These are phyloP conservation scores for Drosophila recens DNA, from an alignment of 2,888 invertebrate species.

Conservation along the genomic window DNA sequence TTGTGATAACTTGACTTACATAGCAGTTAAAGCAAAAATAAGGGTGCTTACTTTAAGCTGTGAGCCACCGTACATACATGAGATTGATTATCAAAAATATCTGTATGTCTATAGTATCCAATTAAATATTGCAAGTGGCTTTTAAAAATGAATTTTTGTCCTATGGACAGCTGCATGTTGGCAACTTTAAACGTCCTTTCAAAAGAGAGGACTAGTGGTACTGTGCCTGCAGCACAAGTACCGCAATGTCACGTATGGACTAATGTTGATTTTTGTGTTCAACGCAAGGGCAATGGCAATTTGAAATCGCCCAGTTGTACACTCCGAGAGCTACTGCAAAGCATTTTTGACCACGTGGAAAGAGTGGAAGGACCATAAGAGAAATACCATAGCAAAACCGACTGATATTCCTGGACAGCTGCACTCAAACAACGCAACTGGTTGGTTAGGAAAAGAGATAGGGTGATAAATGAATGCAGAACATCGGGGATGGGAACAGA, in stretches of 20 bases:
- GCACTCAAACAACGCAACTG: slow-evolving; percentile 38
- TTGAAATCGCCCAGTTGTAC: slow-evolving; percentile 12
- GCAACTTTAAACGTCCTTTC: slow-evolving; percentile 30
- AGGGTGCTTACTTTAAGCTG: no score
- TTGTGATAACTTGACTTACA: no score
- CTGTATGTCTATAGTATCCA: slow-evolving; percentile 36
- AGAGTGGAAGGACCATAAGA: slow-evolving; percentile 33
- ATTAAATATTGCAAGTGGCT: slow-evolving; percentile 43
- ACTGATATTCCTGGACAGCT: slow-evolving; percentile 15
- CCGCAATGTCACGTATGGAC: slow-evolving; percentile 53
- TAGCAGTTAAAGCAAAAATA: no score
- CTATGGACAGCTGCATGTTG: slow-evolving; percentile 16
- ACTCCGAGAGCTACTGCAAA: slow-evolving; percentile 20
- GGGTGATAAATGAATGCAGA: no score
- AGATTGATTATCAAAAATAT: not conserved
- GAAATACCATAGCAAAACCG: slow-evolving; percentile 40
- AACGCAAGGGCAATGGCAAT: slow-evolving; percentile 24
- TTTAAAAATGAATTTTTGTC: not conserved
- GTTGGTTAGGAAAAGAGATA: no score
- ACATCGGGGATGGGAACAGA: no score
- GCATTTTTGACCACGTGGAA: slow-evolving; percentile 44
- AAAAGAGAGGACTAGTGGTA: slow-evolving; percentile 16
- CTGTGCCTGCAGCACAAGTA: slow-evolving; percentile 35
- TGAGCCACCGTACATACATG: no score
- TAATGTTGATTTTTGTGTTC: slow-evolving; percentile 56